phyloP scores from a whole-genome alignment of 2,113 vertebrate species.

The Saccopteryx leptura region DNA sequence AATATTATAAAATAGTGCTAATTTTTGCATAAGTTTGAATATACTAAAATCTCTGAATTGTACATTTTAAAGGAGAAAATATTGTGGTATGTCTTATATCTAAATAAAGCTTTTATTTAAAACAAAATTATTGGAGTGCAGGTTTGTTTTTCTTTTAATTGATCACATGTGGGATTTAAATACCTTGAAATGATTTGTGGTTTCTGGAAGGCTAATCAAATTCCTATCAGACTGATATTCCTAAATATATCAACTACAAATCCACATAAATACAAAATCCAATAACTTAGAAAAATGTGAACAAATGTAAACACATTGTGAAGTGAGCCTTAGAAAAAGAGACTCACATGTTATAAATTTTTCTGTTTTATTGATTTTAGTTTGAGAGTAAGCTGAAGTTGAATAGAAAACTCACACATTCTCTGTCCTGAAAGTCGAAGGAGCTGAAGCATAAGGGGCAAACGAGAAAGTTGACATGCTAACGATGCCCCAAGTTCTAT shows the following conservation, averaged over 20 bases:
- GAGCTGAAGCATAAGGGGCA: background rate
- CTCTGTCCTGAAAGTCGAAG: background rate
- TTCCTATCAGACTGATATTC: background rate
- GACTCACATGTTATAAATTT: background rate
- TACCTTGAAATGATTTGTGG: background rate
- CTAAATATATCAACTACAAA: background rate
- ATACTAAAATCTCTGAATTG: background rate
- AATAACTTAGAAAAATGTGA: background rate
- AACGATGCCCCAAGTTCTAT: background rate
- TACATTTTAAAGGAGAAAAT: background rate
- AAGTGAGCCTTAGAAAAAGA: background rate
- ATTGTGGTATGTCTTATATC: background rate
- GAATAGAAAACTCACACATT: background rate
- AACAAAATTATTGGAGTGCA: background rate
- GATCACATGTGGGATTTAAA: background rate
- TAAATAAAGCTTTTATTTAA: conserved; percentile 28
- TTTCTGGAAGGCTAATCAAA: background rate
- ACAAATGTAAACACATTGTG: background rate
- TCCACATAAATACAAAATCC: background rate
- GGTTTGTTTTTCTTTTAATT: background rate
- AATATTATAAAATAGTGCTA: background rate
- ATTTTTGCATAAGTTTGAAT: background rate
- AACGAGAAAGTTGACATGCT: background rate
- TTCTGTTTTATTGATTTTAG: background rate
- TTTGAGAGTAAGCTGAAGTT: background rate